These are phyloP conservation scores for Lycopodina hypogea DNA, from an alignment of 37 sponge, comb jelly and placozoan genomes.

Conservation along the genomic window DNA sequence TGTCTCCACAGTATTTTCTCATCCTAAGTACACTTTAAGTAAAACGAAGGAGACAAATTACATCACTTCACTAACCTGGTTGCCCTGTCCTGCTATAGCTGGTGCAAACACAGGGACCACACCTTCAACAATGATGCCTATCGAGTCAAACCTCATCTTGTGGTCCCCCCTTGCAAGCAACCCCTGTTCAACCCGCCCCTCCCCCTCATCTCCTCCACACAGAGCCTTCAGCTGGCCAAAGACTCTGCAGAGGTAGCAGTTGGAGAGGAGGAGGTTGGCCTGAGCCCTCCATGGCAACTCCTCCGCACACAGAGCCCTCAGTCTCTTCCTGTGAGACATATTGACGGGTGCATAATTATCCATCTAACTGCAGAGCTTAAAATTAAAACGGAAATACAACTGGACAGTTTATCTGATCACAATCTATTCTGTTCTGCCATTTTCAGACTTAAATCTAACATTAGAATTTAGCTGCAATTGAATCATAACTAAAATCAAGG, in stretches of 20 bases:
- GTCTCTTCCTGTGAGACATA: slow-evolving; percentile 36
- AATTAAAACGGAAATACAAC: too few species aligned
- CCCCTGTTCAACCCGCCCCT: neutral
- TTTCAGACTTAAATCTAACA: too few species aligned
- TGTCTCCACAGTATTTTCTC: too few species aligned
- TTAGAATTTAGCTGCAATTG: too few species aligned
- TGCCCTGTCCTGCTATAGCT: slow-evolving; percentile 11
- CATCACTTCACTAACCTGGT: slow-evolving; percentile 1
- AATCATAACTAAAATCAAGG: too few species aligned
- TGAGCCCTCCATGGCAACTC: slow-evolving; percentile 92
- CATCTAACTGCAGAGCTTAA: too few species aligned
- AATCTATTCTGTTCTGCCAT: too few species aligned
- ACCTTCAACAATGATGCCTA: slow-evolving; percentile 43
- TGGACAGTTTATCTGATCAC: too few species aligned
- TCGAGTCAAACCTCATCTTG: slow-evolving; percentile 24
- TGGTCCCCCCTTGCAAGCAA: neutral
- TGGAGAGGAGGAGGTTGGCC: slow-evolving; percentile 60
- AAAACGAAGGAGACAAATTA: too few species aligned
- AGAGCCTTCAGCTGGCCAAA: neutral
- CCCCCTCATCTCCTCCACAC: slow-evolving; percentile 9
- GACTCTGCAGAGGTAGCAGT: slow-evolving; percentile 29
- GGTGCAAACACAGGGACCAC: slow-evolving; percentile 22
- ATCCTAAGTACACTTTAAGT: too few species aligned
- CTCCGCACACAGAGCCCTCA: slow-evolving; percentile 56
- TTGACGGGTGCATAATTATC: too few species aligned